These are phyloP conservation scores for Lissocephala sabroskyi DNA, from an alignment of 2,888 invertebrate genomes.

Conservation along the genomic window DNA sequence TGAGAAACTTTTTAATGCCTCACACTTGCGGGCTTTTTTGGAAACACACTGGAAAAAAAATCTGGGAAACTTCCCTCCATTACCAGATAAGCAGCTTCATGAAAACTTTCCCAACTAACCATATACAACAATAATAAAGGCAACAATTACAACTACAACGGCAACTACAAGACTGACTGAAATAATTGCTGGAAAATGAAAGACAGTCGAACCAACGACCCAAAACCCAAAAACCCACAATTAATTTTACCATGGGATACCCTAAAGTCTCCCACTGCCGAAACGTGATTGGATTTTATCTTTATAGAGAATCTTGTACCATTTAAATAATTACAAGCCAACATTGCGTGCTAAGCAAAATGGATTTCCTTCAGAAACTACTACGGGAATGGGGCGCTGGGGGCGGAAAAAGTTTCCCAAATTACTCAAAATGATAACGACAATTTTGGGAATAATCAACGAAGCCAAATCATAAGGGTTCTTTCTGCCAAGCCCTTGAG, in stretches of 20 bases:
- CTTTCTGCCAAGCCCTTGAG: no score
- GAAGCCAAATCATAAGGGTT: no score
- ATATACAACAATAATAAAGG: slow-evolving; percentile 36
- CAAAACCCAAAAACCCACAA: slow-evolving; percentile 23
- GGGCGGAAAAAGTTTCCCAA: no score
- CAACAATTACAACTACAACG: slow-evolving; percentile 15
- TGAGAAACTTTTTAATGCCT: slow-evolving; percentile 56
- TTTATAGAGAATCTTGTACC: slow-evolving; percentile 39
- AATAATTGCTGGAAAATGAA: slow-evolving; percentile 45
- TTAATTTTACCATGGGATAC: slow-evolving; percentile 38
- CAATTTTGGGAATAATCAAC: no score
- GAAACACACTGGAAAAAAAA: no score
- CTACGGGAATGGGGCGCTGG: no score
- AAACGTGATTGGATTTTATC: slow-evolving; percentile 46
- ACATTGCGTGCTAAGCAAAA: slow-evolving; percentile 27
- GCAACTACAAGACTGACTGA: slow-evolving; percentile 21
- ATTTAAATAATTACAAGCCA: slow-evolving; percentile 52
- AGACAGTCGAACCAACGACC: slow-evolving; percentile 18
- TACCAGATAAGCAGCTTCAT: slow-evolving; percentile 51
- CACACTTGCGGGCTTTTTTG: slow-evolving; percentile 55
- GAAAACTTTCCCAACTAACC: slow-evolving; percentile 36
- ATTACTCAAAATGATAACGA: no score
- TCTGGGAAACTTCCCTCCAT: slow-evolving; percentile 48
- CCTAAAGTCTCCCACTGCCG: slow-evolving; percentile 16
- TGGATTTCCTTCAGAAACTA: no score